These are phyloP conservation scores for Drosophila ananassae DNA, from an alignment of 1,140 invertebrate genomes.

Conservation along the genomic window DNA sequence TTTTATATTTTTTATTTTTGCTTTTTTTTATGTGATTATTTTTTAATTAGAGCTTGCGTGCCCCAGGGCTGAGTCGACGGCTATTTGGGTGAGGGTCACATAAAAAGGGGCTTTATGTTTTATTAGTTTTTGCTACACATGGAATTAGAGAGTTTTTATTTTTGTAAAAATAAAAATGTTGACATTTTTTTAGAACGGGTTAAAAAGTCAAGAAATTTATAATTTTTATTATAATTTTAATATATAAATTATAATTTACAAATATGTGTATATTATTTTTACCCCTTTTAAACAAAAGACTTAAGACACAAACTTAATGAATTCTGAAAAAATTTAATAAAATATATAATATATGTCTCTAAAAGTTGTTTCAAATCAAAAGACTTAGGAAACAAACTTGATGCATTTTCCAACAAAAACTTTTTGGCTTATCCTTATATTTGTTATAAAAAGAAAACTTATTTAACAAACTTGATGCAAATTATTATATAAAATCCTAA, in stretches of 20 bases:
- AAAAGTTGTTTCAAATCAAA: too few species aligned
- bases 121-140: neutral
- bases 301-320: too few species aligned
- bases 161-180: neutral
- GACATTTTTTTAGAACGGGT: neutral
- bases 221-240: too few species aligned
- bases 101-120: neutral
- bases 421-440: too few species aligned
- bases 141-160: neutral
- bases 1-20: neutral
- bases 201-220: too few species aligned
- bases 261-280: too few species aligned
- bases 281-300: too few species aligned
- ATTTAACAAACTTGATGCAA: neutral
- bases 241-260: too few species aligned
- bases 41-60: conserved; percentile 42
- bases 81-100: conserved; percentile 48
- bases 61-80: conserved; percentile 32
- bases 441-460: neutral
- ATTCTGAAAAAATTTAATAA: too few species aligned
- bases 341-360: too few species aligned
- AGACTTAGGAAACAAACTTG: too few species aligned
- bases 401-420: too few species aligned
- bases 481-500: neutral
- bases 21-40: conserved; percentile 6